These are phyloP conservation scores for Sycobia sp. DNA, from an alignment of 1,140 invertebrate genomes.

Conservation along the genomic window DNA sequence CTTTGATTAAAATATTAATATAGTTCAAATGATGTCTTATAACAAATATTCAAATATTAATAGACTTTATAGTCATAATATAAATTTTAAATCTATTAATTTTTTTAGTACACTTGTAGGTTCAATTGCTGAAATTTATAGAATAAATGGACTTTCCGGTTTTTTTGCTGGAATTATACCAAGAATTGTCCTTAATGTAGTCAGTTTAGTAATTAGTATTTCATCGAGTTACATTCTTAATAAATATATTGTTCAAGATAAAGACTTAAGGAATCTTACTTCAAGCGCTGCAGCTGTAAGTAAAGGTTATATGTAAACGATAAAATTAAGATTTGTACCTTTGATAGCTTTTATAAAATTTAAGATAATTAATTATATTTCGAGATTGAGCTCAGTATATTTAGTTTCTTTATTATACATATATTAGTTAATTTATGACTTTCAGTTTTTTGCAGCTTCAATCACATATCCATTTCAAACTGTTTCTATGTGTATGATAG, in stretches of 20 bases:
- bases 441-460: slow-evolving; percentile 67
- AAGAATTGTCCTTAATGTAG: slow-evolving; percentile 77
- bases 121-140: slow-evolving; percentile 79
- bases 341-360: too few relatives aligned
- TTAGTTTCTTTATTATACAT: too few relatives aligned
- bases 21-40: too few relatives aligned
- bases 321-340: too few relatives aligned
- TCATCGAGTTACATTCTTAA: slow-evolving; percentile 78
- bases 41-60: too few relatives aligned
- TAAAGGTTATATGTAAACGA: too few relatives aligned
- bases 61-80: too few relatives aligned
- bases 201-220: slow-evolving; percentile 73
- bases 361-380: too few relatives aligned
- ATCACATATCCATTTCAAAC: slow-evolving; percentile 86
- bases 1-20: too few relatives aligned
- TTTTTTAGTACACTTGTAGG: slow-evolving; percentile 69
- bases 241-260: slow-evolving; percentile 79
- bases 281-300: slow-evolving; percentile 65
- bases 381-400: too few relatives aligned
- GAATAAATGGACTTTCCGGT: slow-evolving; percentile 79
- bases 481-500: slow-evolving; percentile 85
- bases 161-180: slow-evolving; percentile 86
- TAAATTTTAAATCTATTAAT: slow-evolving; percentile 25
- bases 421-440: not conserved
- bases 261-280: slow-evolving; percentile 70